Evolutionary conservation across 2,888 invertebrate species (phyloP), one percentile per base, ranked within the genome.

Genomic region (Hypomecis atomaria): DNA sequence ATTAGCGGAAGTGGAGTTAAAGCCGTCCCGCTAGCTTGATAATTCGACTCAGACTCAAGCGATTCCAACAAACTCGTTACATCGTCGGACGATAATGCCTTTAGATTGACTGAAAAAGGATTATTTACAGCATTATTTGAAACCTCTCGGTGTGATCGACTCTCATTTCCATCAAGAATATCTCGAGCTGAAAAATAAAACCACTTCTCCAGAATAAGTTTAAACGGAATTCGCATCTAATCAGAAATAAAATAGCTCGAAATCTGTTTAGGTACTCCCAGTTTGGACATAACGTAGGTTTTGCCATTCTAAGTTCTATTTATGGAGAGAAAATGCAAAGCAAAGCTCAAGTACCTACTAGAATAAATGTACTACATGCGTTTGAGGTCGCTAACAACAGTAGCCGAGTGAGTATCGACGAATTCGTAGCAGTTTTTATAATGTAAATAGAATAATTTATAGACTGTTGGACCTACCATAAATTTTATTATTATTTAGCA

Each of bases 1-100:
- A 87, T 87, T 85, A 87, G 75, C 72, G 76, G 73, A 79, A 86
- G 85, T 85, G 79, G 82, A 84, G 79, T 84, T 80, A 85, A 83
- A 82, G 79, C 76, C 76, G 70, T 74, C 74, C 67, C 71, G 75
- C 71, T 77, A 76, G 74, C 75, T 79, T 78, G 76, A 82, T 83
- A 83, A 84, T 82, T 82, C 78, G 77, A 74, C 78, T 75, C 72
- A 61, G 73, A 77, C 69, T 75, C 69, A 66, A 77, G 77, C 78
- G 72, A 78, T 81, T 78, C 71, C 71, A 69, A 76, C 75, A 73
- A 77, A 77, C 76, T 81, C 77, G 72, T 80, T 80, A 78, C 73
- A 69, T 73, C 71, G 71, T 64, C 72, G 60, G 67, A 73, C 69
- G 74, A 78, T 78, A 73, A 79, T 77, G 71, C 73, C 67, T 74